Percentiles rank a stretch among this genome's conserved stretches.
Evolutionary conservation across 2,113 vertebrate genomes (phyloP).

Genomic region (Spilogale gracilis): DNA sequence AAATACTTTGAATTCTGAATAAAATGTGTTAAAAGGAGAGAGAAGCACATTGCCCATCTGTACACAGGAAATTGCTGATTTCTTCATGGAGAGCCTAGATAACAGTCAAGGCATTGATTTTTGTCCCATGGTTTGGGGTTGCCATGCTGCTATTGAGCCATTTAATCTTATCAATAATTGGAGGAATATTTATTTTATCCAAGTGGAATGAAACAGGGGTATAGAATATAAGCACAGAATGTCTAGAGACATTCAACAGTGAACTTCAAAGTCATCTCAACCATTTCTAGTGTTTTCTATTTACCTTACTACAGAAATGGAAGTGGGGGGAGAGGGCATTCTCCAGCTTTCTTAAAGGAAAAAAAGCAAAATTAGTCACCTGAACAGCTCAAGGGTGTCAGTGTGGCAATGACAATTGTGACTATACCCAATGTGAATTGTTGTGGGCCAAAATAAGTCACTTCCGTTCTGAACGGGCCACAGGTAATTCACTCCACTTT

Average conservation of each 20-base stretch:
- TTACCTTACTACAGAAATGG: background rate
- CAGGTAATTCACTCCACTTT: background rate
- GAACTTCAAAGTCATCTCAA: background rate
- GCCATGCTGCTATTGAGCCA: background rate
- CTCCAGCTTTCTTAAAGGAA: constrained; percentile 19
- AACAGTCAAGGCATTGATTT: background rate
- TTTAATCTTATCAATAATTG: background rate
- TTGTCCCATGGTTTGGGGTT: background rate
- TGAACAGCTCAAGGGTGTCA: background rate
- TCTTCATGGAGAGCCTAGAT: background rate
- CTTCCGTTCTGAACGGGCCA: background rate
- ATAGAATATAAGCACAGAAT: background rate
- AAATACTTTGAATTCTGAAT: constrained; percentile 9
- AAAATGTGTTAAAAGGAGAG: background rate
- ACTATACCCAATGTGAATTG: background rate
- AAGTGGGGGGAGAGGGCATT: background rate
- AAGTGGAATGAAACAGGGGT: background rate
- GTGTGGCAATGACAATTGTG: background rate
- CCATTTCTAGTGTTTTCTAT: background rate
- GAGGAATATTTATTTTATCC: background rate
- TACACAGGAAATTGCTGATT: background rate
- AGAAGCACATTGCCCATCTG: background rate
- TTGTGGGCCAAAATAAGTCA: background rate
- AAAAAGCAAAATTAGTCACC: background rate
- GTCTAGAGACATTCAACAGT: background rate